Evolutionary conservation across 2,888 invertebrate genomes (phyloP).

Genomic region (Apodemia mormo): DNA sequence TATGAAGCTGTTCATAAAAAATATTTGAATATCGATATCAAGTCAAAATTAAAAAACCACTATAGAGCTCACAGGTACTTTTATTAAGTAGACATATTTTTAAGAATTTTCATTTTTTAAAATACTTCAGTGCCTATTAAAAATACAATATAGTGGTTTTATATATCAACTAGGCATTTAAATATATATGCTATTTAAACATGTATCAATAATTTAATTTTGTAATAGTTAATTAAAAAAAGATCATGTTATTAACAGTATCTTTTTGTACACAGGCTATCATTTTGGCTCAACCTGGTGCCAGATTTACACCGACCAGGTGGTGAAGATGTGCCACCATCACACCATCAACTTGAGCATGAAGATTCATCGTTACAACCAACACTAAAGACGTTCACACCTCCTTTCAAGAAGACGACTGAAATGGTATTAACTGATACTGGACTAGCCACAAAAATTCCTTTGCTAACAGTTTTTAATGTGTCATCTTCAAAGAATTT

Average conservation of each 20-base stretch:
- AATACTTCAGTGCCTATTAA: too few relatives aligned
- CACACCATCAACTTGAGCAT: conserved; percentile 91
- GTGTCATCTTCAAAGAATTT: conserved; percentile 70
- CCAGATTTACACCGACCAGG: conserved; percentile 95
- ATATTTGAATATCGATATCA: conserved; percentile 94
- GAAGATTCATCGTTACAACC: conserved; percentile 84
- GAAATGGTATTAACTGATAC: conserved; percentile 71
- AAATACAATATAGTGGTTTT: too few relatives aligned
- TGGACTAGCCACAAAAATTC: conserved; percentile 65
- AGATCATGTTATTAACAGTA: neutral
- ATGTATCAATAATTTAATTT: too few relatives aligned
- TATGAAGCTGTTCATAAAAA: conserved; percentile 96
- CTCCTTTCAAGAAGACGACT: conserved; percentile 80
- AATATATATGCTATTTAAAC: too few relatives aligned
- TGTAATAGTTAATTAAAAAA: too few relatives aligned
- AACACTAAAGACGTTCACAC: conserved; percentile 79
- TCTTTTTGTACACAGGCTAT: conserved; percentile 81
- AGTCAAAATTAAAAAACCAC: conserved; percentile 95
- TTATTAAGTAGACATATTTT: too few relatives aligned
- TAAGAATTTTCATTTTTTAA: too few relatives aligned
- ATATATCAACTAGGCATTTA: too few relatives aligned
- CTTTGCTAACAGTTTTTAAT: conserved; percentile 63
- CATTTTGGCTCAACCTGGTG: conserved; percentile 97
- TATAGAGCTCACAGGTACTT: conserved; percentile 91
- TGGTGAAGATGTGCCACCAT: conserved; percentile 91